A percentile compares a stretch with the other conserved stretches of the same genome.
These are phyloP conservation scores for Hypocryptadius cinnamomeus DNA, from an alignment of 2,113 vertebrate species.

Conservation along the genomic window DNA sequence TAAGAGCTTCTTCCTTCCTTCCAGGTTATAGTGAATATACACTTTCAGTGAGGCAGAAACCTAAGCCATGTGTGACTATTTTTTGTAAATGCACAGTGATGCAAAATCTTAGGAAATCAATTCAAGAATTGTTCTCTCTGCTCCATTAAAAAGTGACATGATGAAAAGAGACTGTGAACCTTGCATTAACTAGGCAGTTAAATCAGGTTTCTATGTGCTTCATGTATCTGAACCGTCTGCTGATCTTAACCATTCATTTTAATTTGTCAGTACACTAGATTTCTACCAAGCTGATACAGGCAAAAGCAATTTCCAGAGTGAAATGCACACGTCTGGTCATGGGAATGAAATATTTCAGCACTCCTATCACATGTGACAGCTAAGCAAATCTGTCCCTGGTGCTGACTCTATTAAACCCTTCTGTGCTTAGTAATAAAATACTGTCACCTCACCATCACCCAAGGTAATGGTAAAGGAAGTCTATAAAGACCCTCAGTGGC, in stretches of 20 bases:
- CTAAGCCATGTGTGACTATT: neutral
- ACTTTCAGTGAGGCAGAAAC: neutral
- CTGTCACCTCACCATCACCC: neutral
- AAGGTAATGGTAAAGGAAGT: neutral
- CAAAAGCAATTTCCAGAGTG: neutral
- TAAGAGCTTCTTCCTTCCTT: neutral
- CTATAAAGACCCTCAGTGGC: neutral
- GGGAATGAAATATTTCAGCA: slow-evolving; percentile 22
- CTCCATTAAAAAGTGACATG: neutral
- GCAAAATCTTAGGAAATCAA: neutral
- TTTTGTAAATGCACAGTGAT: neutral
- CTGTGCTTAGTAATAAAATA: neutral
- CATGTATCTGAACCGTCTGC: neutral
- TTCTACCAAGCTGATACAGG: neutral
- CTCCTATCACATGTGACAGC: neutral
- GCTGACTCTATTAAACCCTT: neutral
- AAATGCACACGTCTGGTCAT: neutral
- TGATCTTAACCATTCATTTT: neutral
- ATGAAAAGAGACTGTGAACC: neutral
- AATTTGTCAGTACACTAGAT: neutral
- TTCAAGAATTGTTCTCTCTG: neutral
- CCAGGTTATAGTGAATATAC: neutral
- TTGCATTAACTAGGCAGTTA: neutral
- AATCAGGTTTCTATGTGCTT: neutral
- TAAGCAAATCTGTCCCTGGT: slow-evolving; percentile 17